Evolutionary conservation across 1,140 invertebrate species (phyloP), one percentile per base, ranked within the genome.

Genomic region (Alviniconcha marisindica): DNA sequence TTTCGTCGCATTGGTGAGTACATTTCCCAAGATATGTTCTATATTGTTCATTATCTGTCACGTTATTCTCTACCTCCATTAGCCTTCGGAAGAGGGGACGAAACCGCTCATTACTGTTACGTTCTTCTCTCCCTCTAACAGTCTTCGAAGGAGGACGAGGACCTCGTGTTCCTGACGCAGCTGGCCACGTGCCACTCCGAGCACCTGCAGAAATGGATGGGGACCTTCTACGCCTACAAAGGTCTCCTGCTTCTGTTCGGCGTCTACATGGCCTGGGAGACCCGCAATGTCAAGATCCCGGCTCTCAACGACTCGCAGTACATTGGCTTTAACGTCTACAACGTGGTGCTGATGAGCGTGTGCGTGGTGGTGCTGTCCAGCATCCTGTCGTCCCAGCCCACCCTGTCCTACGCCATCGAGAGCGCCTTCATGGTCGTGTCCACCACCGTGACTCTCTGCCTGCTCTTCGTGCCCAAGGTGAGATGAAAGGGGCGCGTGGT

Each of bases 211-310:
- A 96, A 96, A 83, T 98, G 97, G 97, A 94, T 97, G 28, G 96
- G 96, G 51, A 96, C 96, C 0, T 94, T 98, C 18, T 98, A 98
- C 91, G 96, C 96, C 42, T 98, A 98, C 94, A 98, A 98, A 93
- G 97, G 96, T 63, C 24, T 87, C 21, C 83, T 98, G 15, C 94
- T 98, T 0, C 95, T 97, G 21, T 97, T 98, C 84, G 97, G 97
- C 0, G 89, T 91, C 0, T 92, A 91, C 81, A 92, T 92, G 90
- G 91, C 92, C 10, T 92, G 92, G 92, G 90, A 91, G 80, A 93
- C 92, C 0, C 76, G 91, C 15, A 87, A 90, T 48, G 92, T 93
- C 15, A 92, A 91, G 69, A 93, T 93, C 56, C 90, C 92, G 0
- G 91, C 89, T 12, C 84, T 93, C 56, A 93, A 92, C 85, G 92